A percentile compares a stretch with the other conserved stretches of the same genome.
Conservation (phyloP, 2,888 invertebrate species). For the Amphipoea oculea region DNA sequence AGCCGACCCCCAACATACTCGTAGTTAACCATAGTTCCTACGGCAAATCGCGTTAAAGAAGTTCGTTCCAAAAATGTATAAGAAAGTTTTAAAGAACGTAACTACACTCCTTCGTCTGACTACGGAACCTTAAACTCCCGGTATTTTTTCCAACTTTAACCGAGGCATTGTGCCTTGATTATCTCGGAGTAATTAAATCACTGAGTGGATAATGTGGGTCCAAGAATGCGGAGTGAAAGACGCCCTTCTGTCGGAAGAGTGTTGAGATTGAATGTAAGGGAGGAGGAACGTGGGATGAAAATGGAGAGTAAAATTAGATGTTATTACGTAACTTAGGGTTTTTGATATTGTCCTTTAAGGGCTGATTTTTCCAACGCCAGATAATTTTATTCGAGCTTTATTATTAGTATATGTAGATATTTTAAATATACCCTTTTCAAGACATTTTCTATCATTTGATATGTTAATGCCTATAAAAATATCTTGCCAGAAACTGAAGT, state of each 20-base stretch:
- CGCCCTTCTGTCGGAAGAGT: slow-evolving; percentile 45
- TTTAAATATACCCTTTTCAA: background rate
- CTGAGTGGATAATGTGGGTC: slow-evolving; percentile 62
- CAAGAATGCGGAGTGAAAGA: slow-evolving; percentile 57
- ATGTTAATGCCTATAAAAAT: background rate
- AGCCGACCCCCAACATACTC: background rate
- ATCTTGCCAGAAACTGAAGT: slow-evolving; percentile 1
- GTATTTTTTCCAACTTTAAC: slow-evolving; percentile 45
- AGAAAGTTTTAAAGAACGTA: slow-evolving; percentile 17
- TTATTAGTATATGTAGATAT: background rate
- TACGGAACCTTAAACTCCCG: slow-evolving; percentile 36
- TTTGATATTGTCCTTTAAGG: background rate
- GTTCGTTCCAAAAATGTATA: slow-evolving; percentile 1
- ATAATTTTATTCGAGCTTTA: background rate
- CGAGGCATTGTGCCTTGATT: slow-evolving; percentile 61
- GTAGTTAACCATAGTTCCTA: background rate
- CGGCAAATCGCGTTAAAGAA: background rate
- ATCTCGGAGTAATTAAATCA: slow-evolving; percentile 66
- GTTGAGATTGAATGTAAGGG: slow-evolving; percentile 48
- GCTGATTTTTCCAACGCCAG: no score
- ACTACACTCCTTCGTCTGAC: background rate
- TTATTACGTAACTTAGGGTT: slow-evolving; percentile 35
- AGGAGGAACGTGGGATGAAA: slow-evolving; percentile 21
- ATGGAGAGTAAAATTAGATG: slow-evolving; percentile 37
- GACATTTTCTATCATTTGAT: background rate